These are phyloP conservation scores for Apostichopus californicus DNA, from an alignment of 35 echinoderm and acorn worm species.

Conservation along the genomic window DNA sequence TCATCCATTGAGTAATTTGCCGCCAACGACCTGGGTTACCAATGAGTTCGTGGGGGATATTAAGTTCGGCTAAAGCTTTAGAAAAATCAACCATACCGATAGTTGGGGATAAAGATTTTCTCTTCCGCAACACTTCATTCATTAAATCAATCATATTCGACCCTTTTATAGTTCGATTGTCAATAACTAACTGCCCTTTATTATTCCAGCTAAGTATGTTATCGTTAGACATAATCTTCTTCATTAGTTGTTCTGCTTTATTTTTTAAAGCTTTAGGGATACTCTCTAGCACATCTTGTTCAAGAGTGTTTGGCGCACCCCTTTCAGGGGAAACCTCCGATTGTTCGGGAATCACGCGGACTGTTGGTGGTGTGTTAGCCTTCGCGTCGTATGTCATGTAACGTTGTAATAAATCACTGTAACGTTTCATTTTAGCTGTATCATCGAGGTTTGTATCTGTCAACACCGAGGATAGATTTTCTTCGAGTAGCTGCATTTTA, in stretches of 20 bases:
- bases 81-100: neutral
- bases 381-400: neutral
- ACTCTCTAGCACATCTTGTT: constrained; percentile 40
- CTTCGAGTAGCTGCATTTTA: constrained; percentile 8
- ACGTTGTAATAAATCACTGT: neutral
- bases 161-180: neutral
- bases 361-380: neutral
- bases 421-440: constrained; percentile 41
- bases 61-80: neutral
- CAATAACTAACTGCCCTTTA: constrained; percentile 22
- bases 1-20: neutral
- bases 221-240: constrained; percentile 15
- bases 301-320: neutral
- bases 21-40: neutral
- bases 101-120: neutral
- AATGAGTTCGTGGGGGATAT: neutral
- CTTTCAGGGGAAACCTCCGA: neutral
- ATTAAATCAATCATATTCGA: constrained; percentile 16
- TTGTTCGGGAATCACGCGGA: neutral
- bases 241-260: constrained; percentile 15
- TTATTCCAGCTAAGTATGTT: neutral
- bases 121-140: constrained; percentile 7
- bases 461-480: neutral
- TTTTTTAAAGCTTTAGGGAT: constrained; percentile 36
- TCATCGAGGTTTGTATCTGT: neutral